These are phyloP conservation scores for Forficula auricularia DNA, from an alignment of 1,140 invertebrate genomes.

Conservation along the genomic window DNA sequence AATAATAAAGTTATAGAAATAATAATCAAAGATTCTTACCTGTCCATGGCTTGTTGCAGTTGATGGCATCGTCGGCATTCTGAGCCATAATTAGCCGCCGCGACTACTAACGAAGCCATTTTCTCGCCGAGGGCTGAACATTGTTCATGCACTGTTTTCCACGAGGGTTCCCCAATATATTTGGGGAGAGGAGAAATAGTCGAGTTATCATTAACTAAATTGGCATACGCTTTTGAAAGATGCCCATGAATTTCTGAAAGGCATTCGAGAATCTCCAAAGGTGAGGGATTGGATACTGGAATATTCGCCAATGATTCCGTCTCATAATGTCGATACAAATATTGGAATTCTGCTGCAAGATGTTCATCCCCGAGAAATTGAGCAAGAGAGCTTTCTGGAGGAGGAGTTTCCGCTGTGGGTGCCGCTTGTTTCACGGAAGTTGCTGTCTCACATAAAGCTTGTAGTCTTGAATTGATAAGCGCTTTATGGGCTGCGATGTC, in stretches of 20 bases:
- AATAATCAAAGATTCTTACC: slow-evolving; percentile 15
- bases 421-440: no score
- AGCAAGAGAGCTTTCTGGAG: no score
- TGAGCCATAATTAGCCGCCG: slow-evolving; percentile 25
- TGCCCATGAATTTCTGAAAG: no score
- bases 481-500: slow-evolving; percentile 60
- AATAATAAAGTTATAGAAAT: slow-evolving; percentile 4
- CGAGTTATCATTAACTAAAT: no score
- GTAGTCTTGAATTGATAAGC: slow-evolving; percentile 49
- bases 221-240: no score
- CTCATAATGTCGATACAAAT: slow-evolving; percentile 7
- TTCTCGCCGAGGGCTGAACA: slow-evolving; percentile 28
- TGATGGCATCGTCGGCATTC: slow-evolving; percentile 39
- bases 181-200: no score
- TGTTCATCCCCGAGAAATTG: no score
- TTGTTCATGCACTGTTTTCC: slow-evolving; percentile 21
- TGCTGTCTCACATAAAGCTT: slow-evolving; percentile 27
- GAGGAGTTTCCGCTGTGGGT: no score
- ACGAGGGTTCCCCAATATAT: slow-evolving; percentile 4
- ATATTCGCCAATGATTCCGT: background rate
- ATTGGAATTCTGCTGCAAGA: slow-evolving; percentile 2
- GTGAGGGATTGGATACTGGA: no score
- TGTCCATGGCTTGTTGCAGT: slow-evolving; percentile 34
- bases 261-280: no score
- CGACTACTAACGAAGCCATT: slow-evolving; percentile 23